Evolutionary conservation across 2,888 invertebrate species (phyloP).

Genomic region (Ormia ochracea): DNA sequence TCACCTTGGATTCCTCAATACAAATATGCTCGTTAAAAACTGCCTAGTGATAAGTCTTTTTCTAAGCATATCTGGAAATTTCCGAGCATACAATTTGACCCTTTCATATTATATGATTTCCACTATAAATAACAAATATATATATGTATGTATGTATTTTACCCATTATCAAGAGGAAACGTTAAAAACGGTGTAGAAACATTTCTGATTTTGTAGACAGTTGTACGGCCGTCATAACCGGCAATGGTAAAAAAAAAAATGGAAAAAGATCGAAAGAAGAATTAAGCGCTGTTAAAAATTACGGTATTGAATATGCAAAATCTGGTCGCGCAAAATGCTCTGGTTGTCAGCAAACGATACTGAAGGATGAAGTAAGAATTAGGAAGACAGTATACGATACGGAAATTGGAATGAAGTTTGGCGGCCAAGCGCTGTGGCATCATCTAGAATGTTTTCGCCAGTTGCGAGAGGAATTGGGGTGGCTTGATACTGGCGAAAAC

Average conservation of each 20-base stretch:
- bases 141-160: too few relatives aligned
- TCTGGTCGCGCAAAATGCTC: slow-evolving; percentile 87
- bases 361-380: slow-evolving; percentile 84
- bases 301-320: slow-evolving; percentile 89
- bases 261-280: slow-evolving; percentile 78
- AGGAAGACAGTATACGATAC: slow-evolving; percentile 89
- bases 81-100: too few relatives aligned
- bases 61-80: too few relatives aligned
- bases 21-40: too few relatives aligned
- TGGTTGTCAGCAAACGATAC: slow-evolving; percentile 90
- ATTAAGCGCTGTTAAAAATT: slow-evolving; percentile 80
- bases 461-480: slow-evolving; percentile 83
- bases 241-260: slow-evolving; percentile 60
- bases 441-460: slow-evolving; percentile 93
- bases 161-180: too few relatives aligned
- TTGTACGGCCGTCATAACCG: slow-evolving; percentile 46
- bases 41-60: too few relatives aligned
- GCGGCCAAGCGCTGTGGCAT: slow-evolving; percentile 92
- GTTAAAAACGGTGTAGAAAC: not conserved
- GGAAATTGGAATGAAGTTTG: slow-evolving; percentile 88
- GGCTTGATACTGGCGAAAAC: slow-evolving; percentile 83
- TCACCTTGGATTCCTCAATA: too few relatives aligned
- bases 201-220: slow-evolving; percentile 57
- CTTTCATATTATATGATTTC: too few relatives aligned
- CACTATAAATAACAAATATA: too few relatives aligned